Evolutionary conservation across 2,888 invertebrate species (phyloP), one percentile per base, ranked within the genome.

Genomic region (Atherix ibis): DNA sequence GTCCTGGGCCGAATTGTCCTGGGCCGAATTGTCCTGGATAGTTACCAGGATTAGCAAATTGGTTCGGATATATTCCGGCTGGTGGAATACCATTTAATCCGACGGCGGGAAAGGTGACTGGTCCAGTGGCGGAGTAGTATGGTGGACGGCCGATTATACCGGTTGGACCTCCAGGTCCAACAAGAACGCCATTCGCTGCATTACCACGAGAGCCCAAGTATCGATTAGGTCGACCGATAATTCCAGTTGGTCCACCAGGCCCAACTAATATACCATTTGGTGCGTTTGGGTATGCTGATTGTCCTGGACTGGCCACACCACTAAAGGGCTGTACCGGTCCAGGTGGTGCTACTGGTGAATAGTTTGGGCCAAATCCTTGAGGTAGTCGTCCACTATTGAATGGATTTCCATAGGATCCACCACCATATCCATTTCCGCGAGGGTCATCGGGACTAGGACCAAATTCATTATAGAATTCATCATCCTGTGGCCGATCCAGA

Each of bases 141-240:
- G 36, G 39, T 8, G 44, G 40, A 46, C 57, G 46, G 19, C 61
- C 63, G 25, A 62, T 55, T 47, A 66, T 56, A 50, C 67, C 66
- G 34, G 65, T 70, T 41, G 68, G 66, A n/a, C 70, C 70, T 2
- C 62, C 64, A 2, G 69, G 67, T 2, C 69, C 70, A 2, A 53
- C 53, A 5, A 59, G 43, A 19, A 61, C 46, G 6, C 56, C 62
- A 43, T 53, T 55, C 8, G 45, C 44, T 0, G 50, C 45, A 38
- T 36, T 46, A 4, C 41, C 40, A 10, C 16, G 27, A 14, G 17
- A 26, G 13, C 19, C 12, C 5, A 13, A 16, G n/a, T 14, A 17
- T 15, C 30, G 28, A 26, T 29, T 27, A 6, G 46, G 44, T 46
- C 57, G 46, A n/a, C 62, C 63, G 17, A 62, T 53, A 49, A 67